A percentile compares a stretch with the other conserved stretches of the same genome.
Evolutionary conservation across 1,140 invertebrate genomes (phyloP).

Genomic region (Dendrolimus kikuchii): DNA sequence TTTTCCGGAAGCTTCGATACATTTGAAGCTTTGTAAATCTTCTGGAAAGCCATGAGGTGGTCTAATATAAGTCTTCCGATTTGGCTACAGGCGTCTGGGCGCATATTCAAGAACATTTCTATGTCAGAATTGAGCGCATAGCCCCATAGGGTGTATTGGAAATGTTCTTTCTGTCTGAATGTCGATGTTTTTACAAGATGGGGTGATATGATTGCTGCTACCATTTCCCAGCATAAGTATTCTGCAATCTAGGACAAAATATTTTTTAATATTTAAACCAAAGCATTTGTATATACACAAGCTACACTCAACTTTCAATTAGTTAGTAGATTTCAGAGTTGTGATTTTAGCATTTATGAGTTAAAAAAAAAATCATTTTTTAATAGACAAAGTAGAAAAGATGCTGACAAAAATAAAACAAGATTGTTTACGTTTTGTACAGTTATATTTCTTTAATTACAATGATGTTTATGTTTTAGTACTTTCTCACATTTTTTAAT

Average conservation of each 20-base stretch:
- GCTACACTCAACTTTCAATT: too few relatives aligned
- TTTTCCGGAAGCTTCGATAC: conserved; percentile 42
- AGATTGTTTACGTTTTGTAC: too few relatives aligned
- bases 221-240: conserved; percentile 72
- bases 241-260: conserved; percentile 66
- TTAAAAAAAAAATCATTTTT: not conserved
- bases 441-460: too few relatives aligned
- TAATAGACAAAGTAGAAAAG: not conserved
- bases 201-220: conserved; percentile 64
- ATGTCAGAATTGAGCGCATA: conserved; percentile 71
- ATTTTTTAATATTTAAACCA: too few relatives aligned
- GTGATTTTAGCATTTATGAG: too few relatives aligned
- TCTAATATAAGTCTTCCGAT: conserved; percentile 72
- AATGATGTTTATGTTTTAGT: too few relatives aligned
- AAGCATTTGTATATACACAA: too few relatives aligned
- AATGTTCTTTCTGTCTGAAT: conserved; percentile 66
- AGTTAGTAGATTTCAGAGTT: too few relatives aligned
- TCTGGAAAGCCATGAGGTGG: conserved; percentile 68
- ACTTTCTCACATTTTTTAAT: too few relatives aligned
- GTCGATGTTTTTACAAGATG: conserved; percentile 65
- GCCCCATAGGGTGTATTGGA: conserved; percentile 74
- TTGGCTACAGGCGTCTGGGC: conserved; percentile 72
- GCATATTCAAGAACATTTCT: conserved; percentile 73
- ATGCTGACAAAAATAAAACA: too few relatives aligned
- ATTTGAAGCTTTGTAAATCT: conserved; percentile 56